Evolutionary conservation across 2,888 invertebrate genomes (phyloP), one percentile per base, ranked within the genome.

Genomic region (Archaeoteleia sp.): DNA sequence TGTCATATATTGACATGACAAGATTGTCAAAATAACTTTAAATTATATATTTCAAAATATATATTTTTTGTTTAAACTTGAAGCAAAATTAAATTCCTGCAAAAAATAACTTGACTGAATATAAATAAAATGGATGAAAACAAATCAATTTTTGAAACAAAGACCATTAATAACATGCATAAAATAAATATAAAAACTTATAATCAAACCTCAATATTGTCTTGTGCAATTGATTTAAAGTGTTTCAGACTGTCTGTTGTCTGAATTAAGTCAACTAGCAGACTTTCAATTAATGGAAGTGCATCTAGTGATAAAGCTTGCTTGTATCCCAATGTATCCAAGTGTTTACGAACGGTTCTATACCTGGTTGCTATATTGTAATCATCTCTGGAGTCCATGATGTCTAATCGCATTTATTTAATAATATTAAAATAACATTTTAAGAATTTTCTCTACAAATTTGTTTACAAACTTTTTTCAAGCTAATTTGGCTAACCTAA

Each of bases 241-340:
- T 95, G 92, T 79, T 94, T 92, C 51, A 96, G 87, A 79, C 92
- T 95, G 73, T 93, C 92, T n/a, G 95, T 96, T 5, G 95, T 95
- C 82, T 93, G 92, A 65, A 95, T 88, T 60, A 96, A 88, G 86
- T 97, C 96, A 35, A 91, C 91, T 49, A 96, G 87, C 60, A 97
- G 84, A 79, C 90, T 91, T 85, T 94, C 92, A 71, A 95, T 93
- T 69, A 97, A 86, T 27, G 94, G 92, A 30, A 95, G 88, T 35
- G 92, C 91, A 68, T 95, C 94, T 8, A 92, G 84, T 0, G 91
- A 91, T 67, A 96, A 87, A 1, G 90, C 87, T 78, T 95, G 92
- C 35, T 89, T 89, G 81, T 95, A 96, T 1, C 96, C 96, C 68
- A 96, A 88, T 63, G 91, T 90, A 85, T 96, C 93, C 29, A 96